Base-by-base conservation (phyloP, 2,113 vertebrate species). In the Hoplias malabaricus region DNA sequence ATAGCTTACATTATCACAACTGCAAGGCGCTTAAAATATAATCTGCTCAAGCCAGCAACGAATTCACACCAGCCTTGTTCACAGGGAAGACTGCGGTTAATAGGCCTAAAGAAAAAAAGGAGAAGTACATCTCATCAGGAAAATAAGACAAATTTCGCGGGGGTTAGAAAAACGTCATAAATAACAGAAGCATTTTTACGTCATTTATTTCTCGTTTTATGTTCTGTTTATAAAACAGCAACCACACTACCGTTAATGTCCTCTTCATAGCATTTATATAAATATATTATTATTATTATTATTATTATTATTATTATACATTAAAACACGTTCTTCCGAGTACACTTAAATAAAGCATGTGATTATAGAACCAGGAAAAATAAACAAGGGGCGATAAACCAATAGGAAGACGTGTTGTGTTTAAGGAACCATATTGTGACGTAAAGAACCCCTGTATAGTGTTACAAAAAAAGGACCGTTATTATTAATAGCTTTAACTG, bases 1-100 rank as follows among this genome's bases (percentile, higher is more conserved):
- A 71, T 69, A 56, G 65, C 2, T 42, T 74, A 43, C 63, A 65
- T 66, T 70, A 69, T 69, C 69, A 72, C 56, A 50, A 57, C 12
- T 11, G 13, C 21, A 40, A 43, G 56, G 14, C 19, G 38, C 65
- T 62, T 73, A 33, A 62, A 53, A 69, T 42, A 21, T 29, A 75
- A 11, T 62, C 38, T 50, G 25, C 16, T 69, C 53, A 27, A 46
- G 10, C 0, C 8, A 43, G 54, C 16, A 61, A 36, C 34, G 31
- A 5, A 33, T 61, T 33, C 57, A 33, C 13, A 61, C 16, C 13
- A 59, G 56, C 56, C 4, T 8, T 34, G 19, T 62, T 34, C 31
- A 63, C 3, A 59, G 13, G 29, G 10, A 2, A 8, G 16, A 19
- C 10, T 36, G 6, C n/a, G 31, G 34, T 67, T 36, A 46, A 48